Evolutionary conservation across 2,113 vertebrate species (phyloP).

Genomic region (Amphilophus citrinellus): DNA sequence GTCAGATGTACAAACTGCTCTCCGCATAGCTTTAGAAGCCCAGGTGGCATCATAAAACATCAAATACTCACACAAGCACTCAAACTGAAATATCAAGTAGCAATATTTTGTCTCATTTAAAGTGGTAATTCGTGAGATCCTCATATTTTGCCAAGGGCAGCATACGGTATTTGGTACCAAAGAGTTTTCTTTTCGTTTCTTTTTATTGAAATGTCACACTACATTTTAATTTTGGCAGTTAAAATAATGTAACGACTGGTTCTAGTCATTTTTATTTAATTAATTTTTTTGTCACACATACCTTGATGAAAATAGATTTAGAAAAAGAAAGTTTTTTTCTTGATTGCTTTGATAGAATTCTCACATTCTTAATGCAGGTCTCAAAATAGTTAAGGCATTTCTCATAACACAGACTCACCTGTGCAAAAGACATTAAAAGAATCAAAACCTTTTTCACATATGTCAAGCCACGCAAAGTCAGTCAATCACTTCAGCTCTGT

Average conservation of each 20-base stretch:
- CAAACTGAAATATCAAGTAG: constrained; percentile 50
- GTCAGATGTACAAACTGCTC: constrained; percentile 64
- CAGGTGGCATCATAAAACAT: constrained; percentile 66
- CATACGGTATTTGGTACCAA: constrained; percentile 27
- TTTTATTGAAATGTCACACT: constrained; percentile 23
- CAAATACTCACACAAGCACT: constrained; percentile 38
- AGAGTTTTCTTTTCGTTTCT: not conserved
- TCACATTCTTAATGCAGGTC: too few relatives aligned
- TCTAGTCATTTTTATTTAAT: constrained; percentile 14
- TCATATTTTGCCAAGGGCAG: constrained; percentile 45
- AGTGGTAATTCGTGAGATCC: constrained; percentile 63
- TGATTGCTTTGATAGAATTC: too few relatives aligned
- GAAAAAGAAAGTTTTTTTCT: not conserved
- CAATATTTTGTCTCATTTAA: constrained; percentile 57
- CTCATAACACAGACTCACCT: too few relatives aligned
- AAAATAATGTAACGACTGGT: constrained; percentile 36
- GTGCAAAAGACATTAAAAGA: too few relatives aligned
- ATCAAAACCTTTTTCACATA: too few relatives aligned
- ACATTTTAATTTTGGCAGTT: constrained; percentile 38
- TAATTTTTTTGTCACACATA: not conserved
- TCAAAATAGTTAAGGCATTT: too few relatives aligned
- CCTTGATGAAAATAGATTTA: not conserved
- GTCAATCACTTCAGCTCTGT: too few relatives aligned
- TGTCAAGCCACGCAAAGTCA: too few relatives aligned
- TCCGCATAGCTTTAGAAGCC: constrained; percentile 36